phyloP scores from a whole-genome alignment of 2,888 invertebrate species.

The Chirona hameri region DNA sequence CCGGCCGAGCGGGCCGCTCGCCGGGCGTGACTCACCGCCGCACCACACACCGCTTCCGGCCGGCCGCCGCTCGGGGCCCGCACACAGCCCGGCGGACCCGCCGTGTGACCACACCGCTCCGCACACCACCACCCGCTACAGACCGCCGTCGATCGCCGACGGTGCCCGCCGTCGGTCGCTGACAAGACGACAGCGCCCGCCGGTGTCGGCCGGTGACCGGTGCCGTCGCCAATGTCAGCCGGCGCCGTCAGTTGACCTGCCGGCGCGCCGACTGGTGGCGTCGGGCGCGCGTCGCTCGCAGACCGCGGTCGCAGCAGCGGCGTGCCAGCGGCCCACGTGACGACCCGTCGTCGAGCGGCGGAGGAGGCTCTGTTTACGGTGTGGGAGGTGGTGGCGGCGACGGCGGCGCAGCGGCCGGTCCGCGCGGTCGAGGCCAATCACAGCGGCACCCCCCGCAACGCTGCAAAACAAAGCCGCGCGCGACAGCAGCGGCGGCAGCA shows the following conservation, averaged over 20 bases:
- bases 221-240: too few relatives aligned
- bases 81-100: too few relatives aligned
- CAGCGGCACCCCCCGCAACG: not conserved
- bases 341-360: not conserved
- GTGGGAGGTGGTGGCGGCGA: not conserved
- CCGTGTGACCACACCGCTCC: too few relatives aligned
- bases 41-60: not conserved
- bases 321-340: not conserved
- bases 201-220: too few relatives aligned
- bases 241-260: too few relatives aligned
- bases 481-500: not conserved
- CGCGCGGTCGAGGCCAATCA: not conserved
- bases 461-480: conserved; percentile 1
- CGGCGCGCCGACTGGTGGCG: too few relatives aligned
- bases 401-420: not conserved
- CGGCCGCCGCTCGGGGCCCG: not conserved
- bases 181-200: not conserved
- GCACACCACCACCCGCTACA: too few relatives aligned
- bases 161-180: not conserved
- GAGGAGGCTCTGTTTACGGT: not conserved
- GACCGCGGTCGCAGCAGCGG: not conserved
- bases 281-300: too few relatives aligned
- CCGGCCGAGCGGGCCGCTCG: not conserved
- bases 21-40: not conserved
- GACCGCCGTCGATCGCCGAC: too few relatives aligned